phyloP scores from a whole-genome alignment of 1,140 invertebrate genomes.

The Tribolium madens region DNA sequence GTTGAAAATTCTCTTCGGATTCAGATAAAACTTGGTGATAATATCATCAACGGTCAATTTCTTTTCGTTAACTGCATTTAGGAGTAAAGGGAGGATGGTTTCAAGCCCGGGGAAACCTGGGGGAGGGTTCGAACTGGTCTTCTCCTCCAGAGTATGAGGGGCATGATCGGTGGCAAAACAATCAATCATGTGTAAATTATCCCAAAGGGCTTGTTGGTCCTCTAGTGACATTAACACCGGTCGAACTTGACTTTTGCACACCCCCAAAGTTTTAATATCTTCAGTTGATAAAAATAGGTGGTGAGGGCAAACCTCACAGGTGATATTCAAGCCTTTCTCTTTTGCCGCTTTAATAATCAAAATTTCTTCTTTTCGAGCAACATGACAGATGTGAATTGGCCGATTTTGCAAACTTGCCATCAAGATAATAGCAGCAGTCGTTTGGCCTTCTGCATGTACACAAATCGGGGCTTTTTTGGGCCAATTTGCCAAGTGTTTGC shows the following conservation, averaged over 20 bases:
- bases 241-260: conserved; percentile 83
- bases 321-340: conserved; percentile 92
- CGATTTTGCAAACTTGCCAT: conserved; percentile 88
- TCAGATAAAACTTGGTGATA: conserved; percentile 90
- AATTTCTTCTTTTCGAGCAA: conserved; percentile 95
- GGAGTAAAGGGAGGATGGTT: conserved; percentile 94
- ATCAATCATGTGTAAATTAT: conserved; percentile 96
- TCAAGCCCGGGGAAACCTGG: conserved; percentile 98
- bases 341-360: conserved; percentile 89
- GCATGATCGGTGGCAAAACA: conserved; percentile 99
- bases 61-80: conserved; percentile 96
- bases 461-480: conserved; percentile 92
- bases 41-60: conserved; percentile 93
- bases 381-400: conserved; percentile 96
- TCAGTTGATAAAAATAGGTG: conserved; percentile 93
- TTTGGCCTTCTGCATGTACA: conserved; percentile 95
- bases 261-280: conserved; percentile 76
- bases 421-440: conserved; percentile 91
- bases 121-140: conserved; percentile 80
- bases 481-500: conserved; percentile 94
- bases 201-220: conserved; percentile 97
- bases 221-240: conserved; percentile 86
- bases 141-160: conserved; percentile 93
- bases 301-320: conserved; percentile 98
- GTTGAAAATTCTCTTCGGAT: conserved; percentile 95